A percentile compares a stretch with the other conserved stretches of the same genome.
Evolutionary conservation across 2,797 vertebrate genomes (phyloP).

Genomic region (Poecilia velifera): DNA sequence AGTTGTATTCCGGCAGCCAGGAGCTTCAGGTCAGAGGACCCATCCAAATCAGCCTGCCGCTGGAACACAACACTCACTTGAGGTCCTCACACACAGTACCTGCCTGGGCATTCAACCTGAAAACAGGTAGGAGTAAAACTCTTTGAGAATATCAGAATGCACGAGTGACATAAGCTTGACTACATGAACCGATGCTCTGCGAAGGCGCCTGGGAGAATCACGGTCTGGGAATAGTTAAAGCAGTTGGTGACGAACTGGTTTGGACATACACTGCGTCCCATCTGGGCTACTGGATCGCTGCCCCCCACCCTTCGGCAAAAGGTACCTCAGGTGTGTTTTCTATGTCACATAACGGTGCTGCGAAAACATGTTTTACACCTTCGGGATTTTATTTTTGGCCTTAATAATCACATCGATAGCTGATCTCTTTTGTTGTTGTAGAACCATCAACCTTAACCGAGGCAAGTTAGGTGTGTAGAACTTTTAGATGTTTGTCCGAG

Average conservation of each 20-base stretch:
- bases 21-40: conserved; percentile 88
- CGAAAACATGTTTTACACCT: background rate
- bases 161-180: background rate
- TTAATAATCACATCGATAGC: background rate
- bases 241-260: conserved; percentile 77
- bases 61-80: conserved; percentile 74
- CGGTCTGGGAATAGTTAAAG: conserved; percentile 86
- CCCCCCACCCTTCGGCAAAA: conserved; percentile 83
- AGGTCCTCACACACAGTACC: conserved; percentile 84
- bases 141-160: background rate
- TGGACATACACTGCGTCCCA: conserved; percentile 92
- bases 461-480: background rate
- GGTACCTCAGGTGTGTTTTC: conserved; percentile 67
- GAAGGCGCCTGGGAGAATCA: conserved; percentile 91
- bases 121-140: conserved; percentile 78
- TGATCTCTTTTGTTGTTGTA: background rate
- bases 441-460: background rate
- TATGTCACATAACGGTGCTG: background rate
- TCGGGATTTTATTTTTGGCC: background rate
- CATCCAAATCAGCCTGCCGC: conserved; percentile 88
- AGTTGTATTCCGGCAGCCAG: conserved; percentile 83
- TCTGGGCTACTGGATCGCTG: conserved; percentile 93
- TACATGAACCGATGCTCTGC: background rate
- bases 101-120: conserved; percentile 91
- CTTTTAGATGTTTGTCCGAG: background rate